Percentiles rank a stretch among this genome's conserved stretches.
Evolutionary conservation across 2,113 vertebrate species (phyloP).

Genomic region (Microcebus jonahi): DNA sequence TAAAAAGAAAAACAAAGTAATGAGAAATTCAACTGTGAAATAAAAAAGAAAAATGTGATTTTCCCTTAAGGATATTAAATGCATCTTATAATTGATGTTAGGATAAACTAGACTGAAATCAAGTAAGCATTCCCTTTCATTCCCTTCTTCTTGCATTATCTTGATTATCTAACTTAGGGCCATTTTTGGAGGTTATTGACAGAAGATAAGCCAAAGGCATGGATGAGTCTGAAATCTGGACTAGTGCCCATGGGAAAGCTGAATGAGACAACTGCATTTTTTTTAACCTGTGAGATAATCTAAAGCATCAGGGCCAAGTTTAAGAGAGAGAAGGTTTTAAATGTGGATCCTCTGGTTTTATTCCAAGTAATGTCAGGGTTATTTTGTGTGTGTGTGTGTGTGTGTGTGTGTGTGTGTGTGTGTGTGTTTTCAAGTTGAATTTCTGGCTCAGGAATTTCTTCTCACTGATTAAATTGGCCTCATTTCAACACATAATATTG

Average conservation of each 20-base stretch:
- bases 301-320: background rate
- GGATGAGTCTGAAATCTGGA: background rate
- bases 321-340: conserved; percentile 41
- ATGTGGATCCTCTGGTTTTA: background rate
- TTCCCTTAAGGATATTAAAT: background rate
- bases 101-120: background rate
- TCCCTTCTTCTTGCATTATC: background rate
- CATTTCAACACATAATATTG: conserved; percentile 35
- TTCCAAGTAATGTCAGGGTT: background rate
- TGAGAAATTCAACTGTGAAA: background rate
- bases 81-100: background rate
- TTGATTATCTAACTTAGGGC: background rate
- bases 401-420: too few species aligned
- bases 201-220: background rate
- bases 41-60: background rate
- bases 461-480: conserved; percentile 51
- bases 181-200: conserved; percentile 28
- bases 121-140: background rate
- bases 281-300: conserved; percentile 18
- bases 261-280: background rate
- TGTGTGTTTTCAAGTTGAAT: background rate
- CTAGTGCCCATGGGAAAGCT: conserved; percentile 4
- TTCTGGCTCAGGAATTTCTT: conserved; percentile 50
- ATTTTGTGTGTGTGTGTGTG: too few species aligned
- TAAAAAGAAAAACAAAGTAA: background rate